Evolutionary conservation across 2,797 vertebrate species (phyloP).

Genomic region (Atherinosoma microstoma): DNA sequence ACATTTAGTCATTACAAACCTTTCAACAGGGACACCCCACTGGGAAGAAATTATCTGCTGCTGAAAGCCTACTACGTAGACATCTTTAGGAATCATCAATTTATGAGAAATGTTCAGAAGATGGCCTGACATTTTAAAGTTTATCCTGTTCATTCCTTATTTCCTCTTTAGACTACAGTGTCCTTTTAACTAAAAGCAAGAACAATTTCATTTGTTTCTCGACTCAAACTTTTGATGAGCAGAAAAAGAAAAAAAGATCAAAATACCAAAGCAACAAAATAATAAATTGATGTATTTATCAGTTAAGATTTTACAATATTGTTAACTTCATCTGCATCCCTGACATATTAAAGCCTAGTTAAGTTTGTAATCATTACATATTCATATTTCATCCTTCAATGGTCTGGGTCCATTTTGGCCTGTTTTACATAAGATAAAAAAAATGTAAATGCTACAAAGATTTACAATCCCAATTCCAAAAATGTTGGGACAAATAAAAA

Average conservation of each 20-base stretch:
- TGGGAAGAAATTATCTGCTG: slow-evolving; percentile 39
- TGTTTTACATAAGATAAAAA: no score
- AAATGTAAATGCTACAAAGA: no score
- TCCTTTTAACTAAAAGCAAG: slow-evolving; percentile 1
- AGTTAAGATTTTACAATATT: slow-evolving; percentile 20
- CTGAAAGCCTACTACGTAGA: not conserved
- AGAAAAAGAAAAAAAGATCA: not conserved
- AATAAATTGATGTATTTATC: slow-evolving; percentile 21
- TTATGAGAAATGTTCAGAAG: slow-evolving; percentile 22
- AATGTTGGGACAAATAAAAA: no score
- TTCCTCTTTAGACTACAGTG: not conserved
- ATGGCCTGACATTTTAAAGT: slow-evolving; percentile 51
- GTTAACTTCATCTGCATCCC: no score
- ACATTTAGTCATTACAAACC: slow-evolving; percentile 46
- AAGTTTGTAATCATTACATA: no score
- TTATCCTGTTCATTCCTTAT: slow-evolving; percentile 38
- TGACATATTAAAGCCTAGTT: no score
- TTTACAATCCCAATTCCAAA: no score
- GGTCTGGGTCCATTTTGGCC: no score
- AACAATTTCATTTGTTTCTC: not conserved
- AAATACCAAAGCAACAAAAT: slow-evolving; percentile 20
- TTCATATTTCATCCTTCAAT: no score
- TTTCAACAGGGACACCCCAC: slow-evolving; percentile 49
- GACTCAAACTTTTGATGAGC: slow-evolving; percentile 28
- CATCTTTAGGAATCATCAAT: slow-evolving; percentile 19